Evolutionary conservation across 2,888 invertebrate genomes (phyloP).

Genomic region (Cylloceria caligata): DNA sequence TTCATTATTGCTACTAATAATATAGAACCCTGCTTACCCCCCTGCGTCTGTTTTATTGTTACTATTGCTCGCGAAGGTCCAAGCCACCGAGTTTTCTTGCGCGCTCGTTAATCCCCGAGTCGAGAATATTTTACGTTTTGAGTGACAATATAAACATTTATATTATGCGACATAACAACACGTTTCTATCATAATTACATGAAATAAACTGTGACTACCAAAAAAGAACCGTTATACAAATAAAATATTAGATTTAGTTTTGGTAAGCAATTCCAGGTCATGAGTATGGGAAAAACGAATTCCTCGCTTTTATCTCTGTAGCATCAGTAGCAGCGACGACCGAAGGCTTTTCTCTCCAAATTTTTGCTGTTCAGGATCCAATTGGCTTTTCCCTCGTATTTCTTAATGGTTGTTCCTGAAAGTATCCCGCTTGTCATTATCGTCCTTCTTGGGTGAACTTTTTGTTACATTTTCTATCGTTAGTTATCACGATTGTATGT

Average conservation of each 20-base stretch:
- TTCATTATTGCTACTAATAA: too few species aligned
- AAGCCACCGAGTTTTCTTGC: too few species aligned
- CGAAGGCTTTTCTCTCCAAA: neutral
- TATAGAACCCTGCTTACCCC: too few species aligned
- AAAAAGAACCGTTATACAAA: neutral
- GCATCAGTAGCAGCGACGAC: neutral
- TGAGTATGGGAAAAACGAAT: neutral
- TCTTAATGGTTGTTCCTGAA: neutral
- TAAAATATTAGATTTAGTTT: neutral
- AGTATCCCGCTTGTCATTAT: neutral
- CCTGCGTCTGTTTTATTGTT: too few species aligned
- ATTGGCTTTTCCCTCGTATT: neutral
- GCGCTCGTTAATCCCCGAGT: too few species aligned
- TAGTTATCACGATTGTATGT: neutral
- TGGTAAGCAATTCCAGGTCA: neutral
- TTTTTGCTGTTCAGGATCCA: neutral
- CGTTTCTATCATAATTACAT: too few species aligned
- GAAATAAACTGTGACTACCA: too few species aligned
- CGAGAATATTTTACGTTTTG: too few species aligned
- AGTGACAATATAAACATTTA: too few species aligned
- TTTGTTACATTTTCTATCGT: neutral
- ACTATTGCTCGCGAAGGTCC: too few species aligned
- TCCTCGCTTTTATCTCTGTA: neutral
- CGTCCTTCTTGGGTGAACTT: constrained; percentile 4
- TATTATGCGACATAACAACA: too few species aligned